Evolutionary conservation across 2,113 vertebrate genomes (phyloP).

Genomic region (Cisticola juncidis): DNA sequence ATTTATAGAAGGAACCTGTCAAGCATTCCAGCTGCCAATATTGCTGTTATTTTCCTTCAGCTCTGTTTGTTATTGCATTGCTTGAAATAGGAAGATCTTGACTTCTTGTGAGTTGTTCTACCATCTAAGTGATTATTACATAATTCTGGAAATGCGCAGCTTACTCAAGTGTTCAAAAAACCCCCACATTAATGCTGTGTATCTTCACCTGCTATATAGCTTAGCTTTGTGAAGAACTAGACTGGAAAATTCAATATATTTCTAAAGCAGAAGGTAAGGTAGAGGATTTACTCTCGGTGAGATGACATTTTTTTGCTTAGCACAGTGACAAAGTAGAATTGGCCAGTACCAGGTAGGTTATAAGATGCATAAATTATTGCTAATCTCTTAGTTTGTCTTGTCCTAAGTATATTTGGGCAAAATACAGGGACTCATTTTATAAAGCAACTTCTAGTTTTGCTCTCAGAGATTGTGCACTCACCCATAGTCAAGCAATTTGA

Average conservation of each 20-base stretch:
- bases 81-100: neutral
- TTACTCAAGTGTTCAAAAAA: neutral
- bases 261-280: neutral
- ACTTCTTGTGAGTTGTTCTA: neutral
- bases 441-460: neutral
- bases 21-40: neutral
- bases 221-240: neutral
- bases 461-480: neutral
- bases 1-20: neutral
- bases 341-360: neutral
- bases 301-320: neutral
- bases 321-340: neutral
- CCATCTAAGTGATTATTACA: neutral
- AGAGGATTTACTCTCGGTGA: neutral
- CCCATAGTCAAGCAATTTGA: neutral
- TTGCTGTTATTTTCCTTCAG: slow-evolving; percentile 15
- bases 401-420: neutral
- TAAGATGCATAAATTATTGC: neutral
- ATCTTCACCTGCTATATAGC: neutral
- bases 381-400: neutral
- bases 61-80: neutral
- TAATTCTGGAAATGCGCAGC: neutral
- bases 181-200: neutral
- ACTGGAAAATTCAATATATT: neutral
- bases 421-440: neutral